These are phyloP conservation scores for Emberiza fucata DNA, from an alignment of 2,113 vertebrate species.

Conservation along the genomic window DNA sequence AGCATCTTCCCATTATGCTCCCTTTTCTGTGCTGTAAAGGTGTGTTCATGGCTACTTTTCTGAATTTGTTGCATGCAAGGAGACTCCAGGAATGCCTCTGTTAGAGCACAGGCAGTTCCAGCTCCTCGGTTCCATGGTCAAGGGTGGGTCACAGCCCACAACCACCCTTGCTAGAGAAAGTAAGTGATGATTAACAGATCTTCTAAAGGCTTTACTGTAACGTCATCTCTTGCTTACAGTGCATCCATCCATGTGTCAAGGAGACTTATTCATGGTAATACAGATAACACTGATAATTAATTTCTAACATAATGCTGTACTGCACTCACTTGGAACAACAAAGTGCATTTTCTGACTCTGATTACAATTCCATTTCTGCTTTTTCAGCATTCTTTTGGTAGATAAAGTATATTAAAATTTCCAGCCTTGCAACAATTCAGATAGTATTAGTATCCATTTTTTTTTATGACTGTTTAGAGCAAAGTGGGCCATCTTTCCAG, in stretches of 20 bases:
- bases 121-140: fast-evolving
- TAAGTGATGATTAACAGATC: neutral
- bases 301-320: neutral
- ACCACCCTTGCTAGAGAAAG: neutral
- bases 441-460: neutral
- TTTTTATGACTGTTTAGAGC: neutral
- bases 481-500: neutral
- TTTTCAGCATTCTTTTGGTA: neutral
- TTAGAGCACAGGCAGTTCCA: neutral
- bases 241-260: neutral
- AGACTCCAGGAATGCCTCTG: neutral
- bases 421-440: neutral
- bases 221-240: neutral
- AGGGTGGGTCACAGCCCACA: neutral
- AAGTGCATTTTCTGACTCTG: neutral
- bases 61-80: neutral
- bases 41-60: neutral
- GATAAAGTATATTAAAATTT: neutral
- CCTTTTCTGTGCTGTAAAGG: neutral
- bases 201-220: neutral
- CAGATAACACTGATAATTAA: neutral
- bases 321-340: neutral
- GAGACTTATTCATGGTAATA: neutral
- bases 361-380: neutral
- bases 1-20: neutral